A percentile compares a stretch with the other conserved stretches of the same genome.
Evolutionary conservation across 2,888 invertebrate species (phyloP).

Genomic region (Operophtera brumata): DNA sequence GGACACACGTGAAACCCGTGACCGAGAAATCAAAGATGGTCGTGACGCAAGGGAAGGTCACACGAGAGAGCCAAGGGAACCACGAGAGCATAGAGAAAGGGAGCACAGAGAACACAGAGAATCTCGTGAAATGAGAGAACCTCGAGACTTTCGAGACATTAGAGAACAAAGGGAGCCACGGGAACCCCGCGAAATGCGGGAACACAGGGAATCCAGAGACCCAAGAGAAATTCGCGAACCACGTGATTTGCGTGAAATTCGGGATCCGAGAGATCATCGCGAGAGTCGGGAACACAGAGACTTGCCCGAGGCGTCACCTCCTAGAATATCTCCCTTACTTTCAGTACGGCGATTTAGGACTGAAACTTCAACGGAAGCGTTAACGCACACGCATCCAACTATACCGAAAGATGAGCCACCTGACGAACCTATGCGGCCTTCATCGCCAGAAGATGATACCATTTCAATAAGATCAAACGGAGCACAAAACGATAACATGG

Average conservation of each 20-base stretch:
- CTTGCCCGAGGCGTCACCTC: slow-evolving; percentile 69
- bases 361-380: slow-evolving; percentile 61
- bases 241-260: slow-evolving; percentile 49
- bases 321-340: slow-evolving; percentile 74
- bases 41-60: slow-evolving; percentile 60
- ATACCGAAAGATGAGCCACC: slow-evolving; percentile 79
- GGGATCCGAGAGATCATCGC: slow-evolving; percentile 61
- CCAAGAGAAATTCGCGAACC: slow-evolving; percentile 46
- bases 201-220: slow-evolving; percentile 34
- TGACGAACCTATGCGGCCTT: slow-evolving; percentile 76
- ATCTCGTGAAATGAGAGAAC: slow-evolving; percentile 60
- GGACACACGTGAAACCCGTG: slow-evolving; percentile 58
- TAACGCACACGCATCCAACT: slow-evolving; percentile 71
- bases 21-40: slow-evolving; percentile 63
- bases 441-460: slow-evolving; percentile 81
- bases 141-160: slow-evolving; percentile 52
- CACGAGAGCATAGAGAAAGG: slow-evolving; percentile 50
- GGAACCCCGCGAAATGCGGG: slow-evolving; percentile 59
- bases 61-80: slow-evolving; percentile 62
- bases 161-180: slow-evolving; percentile 59
- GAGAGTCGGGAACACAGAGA: slow-evolving; percentile 64
- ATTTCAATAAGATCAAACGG: slow-evolving; percentile 79
- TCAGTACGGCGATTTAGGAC: slow-evolving; percentile 72
- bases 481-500: slow-evolving; percentile 78
- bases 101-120: slow-evolving; percentile 33